Conservation (phyloP, 1,140 invertebrate genomes). For the Brachionus asplanchnoidis region DNA sequence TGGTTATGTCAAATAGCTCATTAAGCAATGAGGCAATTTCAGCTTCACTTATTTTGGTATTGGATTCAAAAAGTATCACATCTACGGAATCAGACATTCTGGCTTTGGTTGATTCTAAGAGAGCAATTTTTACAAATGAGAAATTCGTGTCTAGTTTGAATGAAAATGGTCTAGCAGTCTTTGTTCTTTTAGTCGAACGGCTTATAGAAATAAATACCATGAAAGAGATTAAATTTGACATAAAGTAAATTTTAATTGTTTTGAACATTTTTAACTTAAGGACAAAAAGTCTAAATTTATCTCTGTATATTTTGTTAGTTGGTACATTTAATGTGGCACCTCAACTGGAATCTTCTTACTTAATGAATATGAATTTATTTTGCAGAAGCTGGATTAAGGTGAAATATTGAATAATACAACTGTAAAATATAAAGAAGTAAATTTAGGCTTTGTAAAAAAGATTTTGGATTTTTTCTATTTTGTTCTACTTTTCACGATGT, state of each 20-base stretch:
- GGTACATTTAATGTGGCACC: too few relatives aligned
- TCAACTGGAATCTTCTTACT: too few relatives aligned
- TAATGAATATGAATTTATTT: too few relatives aligned
- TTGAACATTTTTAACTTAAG: not conserved
- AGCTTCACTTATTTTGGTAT: not conserved
- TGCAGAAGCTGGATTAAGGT: too few relatives aligned
- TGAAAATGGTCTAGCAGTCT: not conserved
- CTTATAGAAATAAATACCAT: not conserved
- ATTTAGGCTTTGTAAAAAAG: too few relatives aligned
- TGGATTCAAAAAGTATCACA: not conserved
- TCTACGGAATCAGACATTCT: not conserved
- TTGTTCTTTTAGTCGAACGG: not conserved
- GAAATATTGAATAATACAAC: too few relatives aligned
- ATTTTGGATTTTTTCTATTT: too few relatives aligned
- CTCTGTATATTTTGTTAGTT: too few relatives aligned
- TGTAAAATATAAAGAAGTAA: too few relatives aligned
- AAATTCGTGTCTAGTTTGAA: conserved; percentile 20
- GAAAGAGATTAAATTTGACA: not conserved
- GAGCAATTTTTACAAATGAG: conserved; percentile 19
- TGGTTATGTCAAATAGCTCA: not conserved
- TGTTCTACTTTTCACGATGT: too few relatives aligned
- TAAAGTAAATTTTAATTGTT: not conserved
- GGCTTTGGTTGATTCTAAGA: not conserved
- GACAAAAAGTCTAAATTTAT: not conserved
- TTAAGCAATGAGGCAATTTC: not conserved